Evolutionary conservation across 2,797 vertebrate species (phyloP), one percentile per base, ranked within the genome.

Genomic region (Halcyon chelicuti): DNA sequence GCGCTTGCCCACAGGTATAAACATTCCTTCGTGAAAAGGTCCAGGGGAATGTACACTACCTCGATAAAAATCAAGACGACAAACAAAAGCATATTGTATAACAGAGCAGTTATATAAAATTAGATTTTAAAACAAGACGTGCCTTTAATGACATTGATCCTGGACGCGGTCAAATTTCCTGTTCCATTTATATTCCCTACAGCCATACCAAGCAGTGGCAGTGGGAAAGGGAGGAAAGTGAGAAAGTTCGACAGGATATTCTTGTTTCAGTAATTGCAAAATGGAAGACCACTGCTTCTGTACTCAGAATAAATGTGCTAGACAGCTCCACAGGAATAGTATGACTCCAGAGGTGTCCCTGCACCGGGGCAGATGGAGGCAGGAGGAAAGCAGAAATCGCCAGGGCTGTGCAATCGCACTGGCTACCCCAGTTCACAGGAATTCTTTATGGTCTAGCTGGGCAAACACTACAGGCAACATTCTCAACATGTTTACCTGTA

Each of bases 1-100:
- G 96, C 81, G 62, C 89, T 95, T 96, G 97, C 98, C 98, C 98
- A 97, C 98, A 98, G 98, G 97, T 98, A 98, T 97, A 98, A 98
- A 98, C 97, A 97, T 97, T 98, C 97, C 96, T 98, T 97, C 97
- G 93, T 97, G 94, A 98, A 97, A 97, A 97, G 93, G 93, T 95
- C 92, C 86, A 61, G 90, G 94, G 95, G 95, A 97, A 97, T 97
- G 97, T 90, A 96, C 91, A 95, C 95, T 97, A 91, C 95, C 96
- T 97, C 96, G 97, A 98, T 98, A 98, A 98, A 98, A 97, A 97
- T 96, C 94, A 92, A 97, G 93, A 93, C 49, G 52, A 92, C 96
- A 97, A 97, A 97, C 97, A 98, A 98, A 98, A 97, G 93, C 91
- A 92, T 92, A 96, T 97, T 98, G 97, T 98, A 96, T 96, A 97